Evolutionary conservation across 2,888 invertebrate genomes (phyloP).

Genomic region (Erpobdella octoculata): DNA sequence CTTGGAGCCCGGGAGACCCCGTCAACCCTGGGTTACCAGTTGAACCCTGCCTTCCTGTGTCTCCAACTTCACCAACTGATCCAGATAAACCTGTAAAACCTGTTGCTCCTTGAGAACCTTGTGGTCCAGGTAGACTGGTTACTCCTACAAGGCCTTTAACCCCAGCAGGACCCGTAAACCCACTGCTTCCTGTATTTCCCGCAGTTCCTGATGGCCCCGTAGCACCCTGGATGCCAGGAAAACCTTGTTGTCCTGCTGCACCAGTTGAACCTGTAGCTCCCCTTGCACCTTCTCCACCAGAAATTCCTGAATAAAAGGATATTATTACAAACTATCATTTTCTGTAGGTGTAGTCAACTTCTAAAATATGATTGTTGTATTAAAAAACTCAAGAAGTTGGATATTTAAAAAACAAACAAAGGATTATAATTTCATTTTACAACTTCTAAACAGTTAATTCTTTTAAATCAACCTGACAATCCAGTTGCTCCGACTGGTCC

Average conservation of each 20-base stretch:
- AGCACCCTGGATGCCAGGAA: neutral
- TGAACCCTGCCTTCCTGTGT: neutral
- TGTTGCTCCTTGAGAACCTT: neutral
- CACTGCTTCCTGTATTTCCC: no score
- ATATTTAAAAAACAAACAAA: no score
- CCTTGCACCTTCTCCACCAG: neutral
- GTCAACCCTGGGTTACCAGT: neutral
- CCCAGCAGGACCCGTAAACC: constrained; percentile 28
- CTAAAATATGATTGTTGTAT: no score
- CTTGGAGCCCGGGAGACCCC: constrained; percentile 11
- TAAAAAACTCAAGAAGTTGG: no score
- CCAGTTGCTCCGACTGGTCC: no score
- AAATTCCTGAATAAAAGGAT: neutral
- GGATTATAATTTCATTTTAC: no score
- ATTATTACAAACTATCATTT: no score
- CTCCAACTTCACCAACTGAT: neutral
- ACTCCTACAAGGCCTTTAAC: constrained; percentile 20
- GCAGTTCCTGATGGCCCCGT: constrained; percentile 27
- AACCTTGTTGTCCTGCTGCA: neutral
- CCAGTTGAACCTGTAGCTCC: neutral
- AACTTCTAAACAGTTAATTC: no score
- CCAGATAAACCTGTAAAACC: constrained; percentile 10
- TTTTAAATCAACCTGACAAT: no score
- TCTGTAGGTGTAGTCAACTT: no score
- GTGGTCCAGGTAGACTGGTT: constrained; percentile 15